These are phyloP conservation scores for Meteorus colon DNA, from an alignment of 2,888 invertebrate genomes.

Conservation along the genomic window DNA sequence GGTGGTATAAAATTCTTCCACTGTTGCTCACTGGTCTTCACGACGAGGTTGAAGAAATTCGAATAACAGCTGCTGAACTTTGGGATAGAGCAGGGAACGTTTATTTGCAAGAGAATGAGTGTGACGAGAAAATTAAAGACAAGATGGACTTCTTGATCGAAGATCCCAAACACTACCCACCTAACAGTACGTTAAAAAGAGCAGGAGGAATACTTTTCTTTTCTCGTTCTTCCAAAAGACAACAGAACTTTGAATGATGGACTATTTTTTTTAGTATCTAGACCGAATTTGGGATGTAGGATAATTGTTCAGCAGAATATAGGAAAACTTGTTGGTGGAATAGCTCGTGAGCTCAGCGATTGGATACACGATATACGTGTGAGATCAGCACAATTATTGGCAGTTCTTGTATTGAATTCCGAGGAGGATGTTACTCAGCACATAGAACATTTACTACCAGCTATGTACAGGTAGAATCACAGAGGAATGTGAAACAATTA, in stretches of 20 bases:
- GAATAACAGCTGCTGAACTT: conserved; percentile 77
- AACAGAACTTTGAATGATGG: no score
- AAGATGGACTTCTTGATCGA: conserved; percentile 84
- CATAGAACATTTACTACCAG: conserved; percentile 76
- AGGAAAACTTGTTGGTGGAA: conserved; percentile 82
- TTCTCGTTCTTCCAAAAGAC: no score
- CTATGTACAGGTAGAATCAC: conserved; percentile 75
- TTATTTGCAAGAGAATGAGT: conserved; percentile 90
- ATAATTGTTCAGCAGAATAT: conserved; percentile 84
- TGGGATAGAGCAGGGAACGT: conserved; percentile 86
- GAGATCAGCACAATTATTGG: conserved; percentile 84
- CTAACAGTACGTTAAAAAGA: conserved; percentile 71
- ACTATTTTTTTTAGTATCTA: conserved; percentile 74
- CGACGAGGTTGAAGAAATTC: conserved; percentile 86
- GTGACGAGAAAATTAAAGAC: conserved; percentile 83
- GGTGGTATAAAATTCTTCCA: conserved; percentile 89
- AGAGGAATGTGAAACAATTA: conserved; percentile 28
- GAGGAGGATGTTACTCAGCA: conserved; percentile 85
- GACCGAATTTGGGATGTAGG: conserved; percentile 93
- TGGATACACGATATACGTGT: conserved; percentile 82
- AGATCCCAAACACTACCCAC: conserved; percentile 83
- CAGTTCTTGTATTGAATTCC: conserved; percentile 82
- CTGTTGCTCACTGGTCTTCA: conserved; percentile 87
- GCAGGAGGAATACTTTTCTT: background rate
- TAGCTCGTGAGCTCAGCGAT: conserved; percentile 82